Evolutionary conservation across 2,797 vertebrate genomes (phyloP).

Genomic region (Carcharodon carcharias): DNA sequence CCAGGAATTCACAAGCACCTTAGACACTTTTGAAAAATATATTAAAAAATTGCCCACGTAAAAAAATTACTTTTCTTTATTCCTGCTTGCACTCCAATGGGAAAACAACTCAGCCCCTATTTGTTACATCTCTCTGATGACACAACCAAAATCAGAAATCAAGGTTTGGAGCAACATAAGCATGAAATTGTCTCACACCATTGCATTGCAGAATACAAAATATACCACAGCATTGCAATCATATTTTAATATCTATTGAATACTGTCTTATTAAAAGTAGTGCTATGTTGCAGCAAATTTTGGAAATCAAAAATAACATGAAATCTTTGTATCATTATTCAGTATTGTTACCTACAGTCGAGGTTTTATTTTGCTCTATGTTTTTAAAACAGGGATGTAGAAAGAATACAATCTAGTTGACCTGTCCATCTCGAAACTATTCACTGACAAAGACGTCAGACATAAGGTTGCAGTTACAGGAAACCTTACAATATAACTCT

Average conservation of each 20-base stretch:
- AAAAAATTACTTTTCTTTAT: background rate
- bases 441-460: background rate
- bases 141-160: background rate
- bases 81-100: background rate
- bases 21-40: background rate
- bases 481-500: background rate
- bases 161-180: background rate
- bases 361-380: background rate
- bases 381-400: background rate
- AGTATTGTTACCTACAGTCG: background rate
- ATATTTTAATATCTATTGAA: background rate
- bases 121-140: background rate
- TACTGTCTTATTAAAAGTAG: background rate
- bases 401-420: background rate
- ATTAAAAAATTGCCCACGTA: too few relatives aligned
- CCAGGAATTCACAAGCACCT: background rate
- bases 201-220: background rate
- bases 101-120: background rate
- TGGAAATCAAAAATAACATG: background rate
- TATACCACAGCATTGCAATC: background rate
- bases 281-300: background rate
- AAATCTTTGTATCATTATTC: background rate
- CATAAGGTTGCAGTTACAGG: background rate
- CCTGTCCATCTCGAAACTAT: background rate
- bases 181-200: background rate